A percentile compares a stretch with the other conserved stretches of the same genome.
phyloP scores from a whole-genome alignment of 2,888 invertebrate genomes.

The Escarpia spicata region DNA sequence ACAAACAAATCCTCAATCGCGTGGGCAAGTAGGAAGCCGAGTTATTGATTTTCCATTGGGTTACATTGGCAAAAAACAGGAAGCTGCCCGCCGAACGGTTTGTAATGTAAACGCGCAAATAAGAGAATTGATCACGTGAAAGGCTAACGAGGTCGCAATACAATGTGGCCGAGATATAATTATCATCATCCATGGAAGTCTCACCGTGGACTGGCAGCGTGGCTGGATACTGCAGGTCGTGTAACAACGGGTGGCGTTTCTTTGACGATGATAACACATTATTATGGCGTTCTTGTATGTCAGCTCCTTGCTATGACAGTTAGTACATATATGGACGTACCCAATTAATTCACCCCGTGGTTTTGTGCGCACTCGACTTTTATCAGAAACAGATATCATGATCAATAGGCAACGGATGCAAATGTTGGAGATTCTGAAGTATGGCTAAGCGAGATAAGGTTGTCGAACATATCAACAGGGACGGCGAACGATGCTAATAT shows the following conservation, averaged over 20 bases:
- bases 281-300: neutral
- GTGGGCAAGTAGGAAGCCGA: neutral
- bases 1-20: neutral
- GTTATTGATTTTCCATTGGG: conserved; percentile 13
- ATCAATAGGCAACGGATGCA: neutral
- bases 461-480: neutral
- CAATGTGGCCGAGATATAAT: neutral
- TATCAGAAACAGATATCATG: neutral
- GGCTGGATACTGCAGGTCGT: neutral
- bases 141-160: neutral
- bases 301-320: neutral
- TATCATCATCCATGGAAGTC: neutral
- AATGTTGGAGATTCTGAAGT: neutral
- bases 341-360: neutral
- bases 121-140: neutral
- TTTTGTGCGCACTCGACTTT: neutral
- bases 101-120: neutral
- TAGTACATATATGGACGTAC: neutral
- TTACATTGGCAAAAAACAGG: neutral
- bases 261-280: neutral
- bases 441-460: neutral
- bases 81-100: neutral
- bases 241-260: neutral
- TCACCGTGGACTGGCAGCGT: neutral
- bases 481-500: neutral